These are phyloP conservation scores for Mamestra brassicae DNA, from an alignment of 2,888 invertebrate genomes.

Conservation along the genomic window DNA sequence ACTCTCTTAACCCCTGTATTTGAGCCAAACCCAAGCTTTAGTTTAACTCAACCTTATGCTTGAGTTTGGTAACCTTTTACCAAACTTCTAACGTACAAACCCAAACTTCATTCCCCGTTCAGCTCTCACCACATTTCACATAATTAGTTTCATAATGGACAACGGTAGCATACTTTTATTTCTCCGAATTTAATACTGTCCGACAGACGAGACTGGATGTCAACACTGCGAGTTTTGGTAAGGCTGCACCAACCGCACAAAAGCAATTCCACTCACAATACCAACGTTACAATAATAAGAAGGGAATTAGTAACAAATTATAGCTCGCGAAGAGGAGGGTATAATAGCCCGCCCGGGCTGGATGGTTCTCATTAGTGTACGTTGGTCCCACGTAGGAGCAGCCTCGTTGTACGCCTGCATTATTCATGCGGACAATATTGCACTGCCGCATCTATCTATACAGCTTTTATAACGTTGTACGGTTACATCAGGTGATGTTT, in stretches of 20 bases:
- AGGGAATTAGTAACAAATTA: slow-evolving; percentile 89
- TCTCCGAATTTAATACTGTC: slow-evolving; percentile 45
- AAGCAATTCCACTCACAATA: slow-evolving; percentile 71
- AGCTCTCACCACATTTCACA: slow-evolving; percentile 1
- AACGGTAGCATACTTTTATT: slow-evolving; percentile 36
- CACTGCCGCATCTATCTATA: slow-evolving; percentile 80
- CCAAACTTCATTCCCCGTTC: slow-evolving; percentile 11
- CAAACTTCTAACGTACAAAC: slow-evolving; percentile 15
- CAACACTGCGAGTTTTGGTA: slow-evolving; percentile 57
- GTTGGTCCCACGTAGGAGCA: slow-evolving; percentile 79
- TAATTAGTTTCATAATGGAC: slow-evolving; percentile 17
- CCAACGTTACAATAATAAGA: slow-evolving; percentile 83
- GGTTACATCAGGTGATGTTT: slow-evolving; percentile 71
- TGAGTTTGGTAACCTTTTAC: slow-evolving; percentile 9
- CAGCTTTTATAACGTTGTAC: slow-evolving; percentile 72
- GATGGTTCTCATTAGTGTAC: slow-evolving; percentile 88
- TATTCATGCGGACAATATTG: slow-evolving; percentile 90
- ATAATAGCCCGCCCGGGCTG: slow-evolving; percentile 83
- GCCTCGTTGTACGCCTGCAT: slow-evolving; percentile 84
- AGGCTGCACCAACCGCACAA: slow-evolving; percentile 64
- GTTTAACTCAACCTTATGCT: not conserved
- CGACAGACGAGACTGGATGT: slow-evolving; percentile 36
- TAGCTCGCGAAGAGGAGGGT: slow-evolving; percentile 83
- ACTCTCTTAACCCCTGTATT: not conserved
- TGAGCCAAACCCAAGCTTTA: slow-evolving; percentile 1